A percentile compares a stretch with the other conserved stretches of the same genome.
Evolutionary conservation across 2,797 vertebrate genomes (phyloP).

Genomic region (Pseudotriccus pelzelni): DNA sequence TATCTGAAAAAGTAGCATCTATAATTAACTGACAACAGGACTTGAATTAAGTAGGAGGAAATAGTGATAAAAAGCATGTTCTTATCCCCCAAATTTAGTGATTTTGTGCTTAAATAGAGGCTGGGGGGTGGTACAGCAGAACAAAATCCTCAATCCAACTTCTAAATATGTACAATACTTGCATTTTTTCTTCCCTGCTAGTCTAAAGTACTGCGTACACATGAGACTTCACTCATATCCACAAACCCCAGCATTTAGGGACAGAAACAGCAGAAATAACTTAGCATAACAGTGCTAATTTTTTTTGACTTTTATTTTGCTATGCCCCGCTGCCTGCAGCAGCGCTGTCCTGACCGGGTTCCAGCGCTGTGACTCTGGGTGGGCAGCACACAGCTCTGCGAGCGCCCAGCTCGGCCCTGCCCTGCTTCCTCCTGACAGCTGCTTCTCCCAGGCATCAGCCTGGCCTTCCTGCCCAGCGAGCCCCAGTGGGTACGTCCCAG

Average conservation of each 20-base stretch:
- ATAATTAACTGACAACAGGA: conserved; percentile 16
- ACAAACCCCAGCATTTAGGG: background rate
- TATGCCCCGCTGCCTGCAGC: background rate
- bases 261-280: background rate
- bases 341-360: background rate
- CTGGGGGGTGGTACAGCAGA: background rate
- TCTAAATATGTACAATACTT: background rate
- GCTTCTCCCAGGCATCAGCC: background rate
- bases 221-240: background rate
- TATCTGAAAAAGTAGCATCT: conserved; percentile 48
- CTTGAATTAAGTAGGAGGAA: conserved; percentile 44
- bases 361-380: rapidly evolving
- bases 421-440: background rate
- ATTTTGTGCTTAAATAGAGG: background rate
- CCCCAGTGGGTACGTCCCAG: rapidly evolving
- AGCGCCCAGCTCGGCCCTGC: background rate
- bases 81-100: background rate
- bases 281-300: background rate
- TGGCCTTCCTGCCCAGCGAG: background rate
- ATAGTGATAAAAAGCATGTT: background rate
- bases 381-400: background rate
- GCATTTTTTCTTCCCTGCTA: background rate
- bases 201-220: background rate
- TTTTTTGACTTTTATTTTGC: background rate
- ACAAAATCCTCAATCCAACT: background rate